Conservation (phyloP, 2,113 vertebrate genomes). For the Apodemus sylvaticus region DNA sequence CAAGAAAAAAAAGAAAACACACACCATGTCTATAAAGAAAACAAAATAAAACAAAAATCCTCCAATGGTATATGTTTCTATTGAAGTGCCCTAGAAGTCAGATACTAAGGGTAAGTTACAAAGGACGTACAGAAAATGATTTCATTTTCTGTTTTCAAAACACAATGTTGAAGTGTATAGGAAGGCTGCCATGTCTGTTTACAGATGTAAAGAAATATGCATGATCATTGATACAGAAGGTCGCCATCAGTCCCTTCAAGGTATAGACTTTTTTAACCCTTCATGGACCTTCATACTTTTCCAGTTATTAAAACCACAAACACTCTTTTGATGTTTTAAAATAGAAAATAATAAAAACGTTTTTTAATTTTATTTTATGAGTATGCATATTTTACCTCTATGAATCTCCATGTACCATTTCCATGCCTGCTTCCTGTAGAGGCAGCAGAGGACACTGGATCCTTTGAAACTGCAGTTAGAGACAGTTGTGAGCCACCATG, state of each 20-base stretch:
- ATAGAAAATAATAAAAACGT: background rate
- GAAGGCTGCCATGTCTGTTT: background rate
- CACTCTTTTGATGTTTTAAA: constrained; percentile 34
- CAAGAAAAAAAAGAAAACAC: background rate
- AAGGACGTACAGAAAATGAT: background rate
- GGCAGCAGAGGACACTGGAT: background rate
- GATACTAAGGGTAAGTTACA: background rate
- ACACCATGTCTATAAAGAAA: too few relatives aligned
- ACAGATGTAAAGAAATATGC: background rate
- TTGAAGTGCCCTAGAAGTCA: background rate
- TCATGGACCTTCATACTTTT: background rate
- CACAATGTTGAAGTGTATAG: background rate
- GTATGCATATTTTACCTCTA: background rate
- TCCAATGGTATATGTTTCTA: background rate
- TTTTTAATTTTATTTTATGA: background rate
- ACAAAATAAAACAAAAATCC: too few relatives aligned
- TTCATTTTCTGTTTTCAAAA: background rate
- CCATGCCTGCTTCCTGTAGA: background rate
- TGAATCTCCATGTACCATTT: background rate
- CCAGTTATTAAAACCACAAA: background rate
- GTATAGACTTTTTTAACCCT: background rate
- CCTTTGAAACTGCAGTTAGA: background rate
- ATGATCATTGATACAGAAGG: background rate
- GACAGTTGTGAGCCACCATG: background rate
- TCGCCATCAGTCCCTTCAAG: background rate